Conservation (phyloP, 2,888 invertebrate genomes). For the Apotomis betuletana region DNA sequence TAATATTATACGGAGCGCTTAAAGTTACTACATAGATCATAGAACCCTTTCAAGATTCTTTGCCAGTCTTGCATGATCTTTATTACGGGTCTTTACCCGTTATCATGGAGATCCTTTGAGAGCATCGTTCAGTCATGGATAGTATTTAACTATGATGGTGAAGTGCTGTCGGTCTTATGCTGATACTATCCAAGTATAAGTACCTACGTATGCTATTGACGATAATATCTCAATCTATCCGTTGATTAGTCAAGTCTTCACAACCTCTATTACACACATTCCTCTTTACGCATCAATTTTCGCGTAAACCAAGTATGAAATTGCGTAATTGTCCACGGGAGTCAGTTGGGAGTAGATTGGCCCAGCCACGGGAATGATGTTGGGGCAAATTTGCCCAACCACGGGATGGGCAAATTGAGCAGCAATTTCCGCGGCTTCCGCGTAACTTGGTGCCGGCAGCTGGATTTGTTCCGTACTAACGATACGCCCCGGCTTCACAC, state of each 20-base stretch:
- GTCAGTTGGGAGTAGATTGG: conserved; percentile 14
- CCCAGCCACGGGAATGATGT: conserved; percentile 3
- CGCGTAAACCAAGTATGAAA: conserved; percentile 33
- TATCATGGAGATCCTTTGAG: too few relatives aligned
- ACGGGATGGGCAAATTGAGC: conserved; percentile 18
- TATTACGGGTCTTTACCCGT: too few relatives aligned
- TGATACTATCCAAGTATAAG: too few relatives aligned
- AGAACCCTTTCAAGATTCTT: too few relatives aligned
- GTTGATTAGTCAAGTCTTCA: too few relatives aligned
- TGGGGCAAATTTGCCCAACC: conserved; percentile 9
- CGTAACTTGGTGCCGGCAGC: background rate
- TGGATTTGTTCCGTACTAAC: background rate
- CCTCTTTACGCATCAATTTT: conserved; percentile 32
- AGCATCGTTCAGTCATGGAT: too few relatives aligned
- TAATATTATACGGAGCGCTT: too few relatives aligned
- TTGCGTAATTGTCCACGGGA: conserved; percentile 25
- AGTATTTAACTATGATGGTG: too few relatives aligned
- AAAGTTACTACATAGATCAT: too few relatives aligned
- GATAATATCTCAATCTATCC: background rate
- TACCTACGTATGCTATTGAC: too few relatives aligned
- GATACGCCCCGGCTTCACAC: background rate
- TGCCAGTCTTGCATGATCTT: too few relatives aligned
- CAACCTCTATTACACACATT: conserved; percentile 1
- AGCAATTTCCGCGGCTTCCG: conserved; percentile 32
- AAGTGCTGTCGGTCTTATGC: too few relatives aligned